These are phyloP conservation scores for Bombus confusus DNA, from an alignment of 1,140 invertebrate species.

Conservation along the genomic window DNA sequence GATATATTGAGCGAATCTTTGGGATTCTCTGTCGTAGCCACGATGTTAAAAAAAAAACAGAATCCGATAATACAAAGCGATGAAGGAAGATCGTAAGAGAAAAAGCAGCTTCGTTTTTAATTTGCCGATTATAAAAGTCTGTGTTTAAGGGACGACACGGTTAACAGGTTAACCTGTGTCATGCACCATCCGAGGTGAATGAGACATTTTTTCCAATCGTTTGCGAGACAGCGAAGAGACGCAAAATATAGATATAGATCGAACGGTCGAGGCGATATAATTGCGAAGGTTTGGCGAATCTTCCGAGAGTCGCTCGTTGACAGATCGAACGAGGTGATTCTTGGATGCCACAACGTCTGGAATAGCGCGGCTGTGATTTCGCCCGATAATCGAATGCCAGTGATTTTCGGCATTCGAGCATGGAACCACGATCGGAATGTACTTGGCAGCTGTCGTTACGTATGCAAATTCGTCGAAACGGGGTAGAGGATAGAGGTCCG, in stretches of 20 bases:
- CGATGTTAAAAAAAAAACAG: no score
- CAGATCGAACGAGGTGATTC: neutral
- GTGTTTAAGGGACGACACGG: no score
- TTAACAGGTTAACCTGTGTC: no score
- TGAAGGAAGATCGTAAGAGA: no score
- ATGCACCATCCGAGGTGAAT: neutral
- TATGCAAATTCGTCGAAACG: conserved; percentile 27
- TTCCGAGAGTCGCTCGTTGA: neutral
- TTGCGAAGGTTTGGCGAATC: neutral
- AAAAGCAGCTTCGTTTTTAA: no score
- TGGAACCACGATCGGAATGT: conserved; percentile 27
- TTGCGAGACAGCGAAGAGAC: neutral
- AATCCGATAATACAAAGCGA: no score
- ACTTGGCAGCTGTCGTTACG: conserved; percentile 13
- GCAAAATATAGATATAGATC: neutral
- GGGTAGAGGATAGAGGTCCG: neutral
- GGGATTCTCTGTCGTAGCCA: no score
- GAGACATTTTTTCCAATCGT: neutral
- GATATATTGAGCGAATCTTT: no score
- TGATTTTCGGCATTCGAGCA: conserved; percentile 26
- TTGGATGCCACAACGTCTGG: neutral
- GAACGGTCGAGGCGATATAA: neutral
- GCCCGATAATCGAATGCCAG: conserved; percentile 1
- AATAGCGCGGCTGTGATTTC: neutral
- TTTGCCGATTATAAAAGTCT: no score